A percentile compares a stretch with the other conserved stretches of the same genome.
Conservation (phyloP, 1,140 invertebrate species). For the Drosophila sturtevanti region DNA sequence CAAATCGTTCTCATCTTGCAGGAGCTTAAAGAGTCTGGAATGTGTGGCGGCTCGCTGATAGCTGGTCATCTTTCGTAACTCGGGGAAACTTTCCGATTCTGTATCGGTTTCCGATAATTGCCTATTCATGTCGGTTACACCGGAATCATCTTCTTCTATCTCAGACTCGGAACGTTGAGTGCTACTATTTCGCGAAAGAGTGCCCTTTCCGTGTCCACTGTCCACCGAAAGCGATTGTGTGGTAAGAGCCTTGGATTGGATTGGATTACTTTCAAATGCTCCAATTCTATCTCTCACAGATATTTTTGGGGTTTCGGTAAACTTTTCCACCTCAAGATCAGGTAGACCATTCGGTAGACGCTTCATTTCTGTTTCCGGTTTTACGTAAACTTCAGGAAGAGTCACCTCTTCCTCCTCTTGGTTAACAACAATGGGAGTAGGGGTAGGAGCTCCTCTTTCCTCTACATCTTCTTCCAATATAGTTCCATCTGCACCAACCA, state of each 20-base stretch:
- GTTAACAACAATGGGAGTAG: conserved; percentile 40
- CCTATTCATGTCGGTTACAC: conserved; percentile 88
- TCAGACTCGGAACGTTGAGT: conserved; percentile 84
- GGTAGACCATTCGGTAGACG: conserved; percentile 62
- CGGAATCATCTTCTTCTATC: conserved; percentile 88
- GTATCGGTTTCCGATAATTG: conserved; percentile 88
- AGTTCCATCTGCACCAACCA: conserved; percentile 50
- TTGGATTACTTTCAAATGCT: conserved; percentile 61
- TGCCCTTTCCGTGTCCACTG: conserved; percentile 65
- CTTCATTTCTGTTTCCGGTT: conserved; percentile 40
- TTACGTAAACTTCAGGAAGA: conserved; percentile 66
- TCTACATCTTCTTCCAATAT: conserved; percentile 43
- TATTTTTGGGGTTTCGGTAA: conserved; percentile 63
- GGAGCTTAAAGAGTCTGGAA: conserved; percentile 87
- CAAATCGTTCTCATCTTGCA: conserved; percentile 85
- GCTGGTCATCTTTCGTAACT: conserved; percentile 84
- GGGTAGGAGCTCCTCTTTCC: conserved; percentile 54
- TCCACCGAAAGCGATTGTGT: conserved; percentile 72
- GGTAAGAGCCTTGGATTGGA: conserved; percentile 35
- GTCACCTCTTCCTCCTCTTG: no score
- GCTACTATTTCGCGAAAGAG: conserved; percentile 76
- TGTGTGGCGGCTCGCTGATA: conserved; percentile 89
- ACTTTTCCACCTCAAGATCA: conserved; percentile 63
- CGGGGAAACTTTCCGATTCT: conserved; percentile 85
- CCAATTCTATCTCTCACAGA: conserved; percentile 79